Evolutionary conservation across 1,140 invertebrate species (phyloP).

Genomic region (Lysiphlebus fabarum): DNA sequence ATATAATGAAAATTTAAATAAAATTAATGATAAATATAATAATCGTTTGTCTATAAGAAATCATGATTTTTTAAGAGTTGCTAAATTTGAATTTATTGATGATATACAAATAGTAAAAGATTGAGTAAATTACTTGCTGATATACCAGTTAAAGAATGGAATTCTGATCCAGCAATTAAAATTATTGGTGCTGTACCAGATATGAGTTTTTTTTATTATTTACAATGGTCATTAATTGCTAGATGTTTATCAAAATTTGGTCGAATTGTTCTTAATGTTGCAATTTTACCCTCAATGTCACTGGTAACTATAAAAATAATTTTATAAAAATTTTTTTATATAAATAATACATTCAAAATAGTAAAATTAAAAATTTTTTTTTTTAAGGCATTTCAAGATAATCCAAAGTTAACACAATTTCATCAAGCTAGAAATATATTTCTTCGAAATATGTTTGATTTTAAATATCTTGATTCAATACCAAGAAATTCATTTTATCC

Average conservation of each 20-base stretch:
- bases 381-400: slow-evolving; percentile 27
- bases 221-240: slow-evolving; percentile 28
- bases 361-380: slow-evolving; percentile 4
- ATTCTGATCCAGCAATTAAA: slow-evolving; percentile 28
- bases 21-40: slow-evolving; percentile 18
- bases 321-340: not conserved
- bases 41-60: slow-evolving; percentile 17
- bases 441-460: slow-evolving; percentile 40
- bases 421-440: slow-evolving; percentile 27
- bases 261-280: slow-evolving; percentile 32
- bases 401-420: not conserved
- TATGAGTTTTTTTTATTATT: slow-evolving; percentile 18
- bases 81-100: slow-evolving; percentile 9
- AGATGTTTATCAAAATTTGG: slow-evolving; percentile 27
- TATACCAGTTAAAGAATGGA: slow-evolving; percentile 26
- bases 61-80: slow-evolving; percentile 25
- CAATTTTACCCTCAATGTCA: slow-evolving; percentile 29
- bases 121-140: slow-evolving; percentile 22
- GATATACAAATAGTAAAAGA: not conserved
- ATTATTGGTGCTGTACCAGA: slow-evolving; percentile 27
- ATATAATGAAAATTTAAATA: slow-evolving; percentile 20
- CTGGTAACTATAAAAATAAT: slow-evolving; percentile 23
- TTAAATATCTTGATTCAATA: slow-evolving; percentile 32
- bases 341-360: not conserved
- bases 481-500: slow-evolving; percentile 36